Conservation (phyloP, 2,888 invertebrate genomes). For the Ferdinandea cuprea region DNA sequence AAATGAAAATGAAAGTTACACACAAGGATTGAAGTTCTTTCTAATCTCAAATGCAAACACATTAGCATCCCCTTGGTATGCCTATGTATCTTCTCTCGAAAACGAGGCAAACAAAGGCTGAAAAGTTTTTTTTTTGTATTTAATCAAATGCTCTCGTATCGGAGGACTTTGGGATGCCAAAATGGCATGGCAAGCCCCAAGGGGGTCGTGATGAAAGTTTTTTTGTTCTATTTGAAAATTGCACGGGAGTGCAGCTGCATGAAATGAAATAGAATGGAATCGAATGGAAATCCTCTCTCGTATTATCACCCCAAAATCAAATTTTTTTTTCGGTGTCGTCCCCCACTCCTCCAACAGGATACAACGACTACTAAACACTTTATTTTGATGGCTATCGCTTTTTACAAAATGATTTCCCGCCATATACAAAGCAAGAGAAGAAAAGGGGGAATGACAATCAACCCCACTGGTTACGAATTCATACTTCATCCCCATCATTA, state of each 20-base stretch:
- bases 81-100: neutral
- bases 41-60: slow-evolving; percentile 73
- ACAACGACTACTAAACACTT: slow-evolving; percentile 72
- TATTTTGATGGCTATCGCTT: slow-evolving; percentile 74
- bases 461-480: slow-evolving; percentile 52
- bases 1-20: slow-evolving; percentile 61
- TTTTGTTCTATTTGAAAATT: slow-evolving; percentile 37
- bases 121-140: slow-evolving; percentile 56
- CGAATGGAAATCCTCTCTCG: slow-evolving; percentile 41
- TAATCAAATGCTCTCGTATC: slow-evolving; percentile 48
- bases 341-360: neutral
- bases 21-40: slow-evolving; percentile 36
- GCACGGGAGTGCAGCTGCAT: slow-evolving; percentile 71
- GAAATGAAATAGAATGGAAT: slow-evolving; percentile 7
- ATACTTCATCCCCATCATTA: slow-evolving; percentile 71
- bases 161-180: neutral
- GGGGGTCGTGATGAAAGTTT: slow-evolving; percentile 62
- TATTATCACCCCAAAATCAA: slow-evolving; percentile 48
- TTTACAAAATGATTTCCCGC: slow-evolving; percentile 72
- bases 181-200: slow-evolving; percentile 50
- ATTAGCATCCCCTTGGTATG: slow-evolving; percentile 53
- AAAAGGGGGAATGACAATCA: slow-evolving; percentile 40
- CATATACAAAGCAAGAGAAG: too few relatives aligned
- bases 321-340: slow-evolving; percentile 10
- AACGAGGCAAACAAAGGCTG: slow-evolving; percentile 34